A percentile compares a stretch with the other conserved stretches of the same genome.
Conservation (phyloP, 2,797 vertebrate species). For the Antennarius maculatus region DNA sequence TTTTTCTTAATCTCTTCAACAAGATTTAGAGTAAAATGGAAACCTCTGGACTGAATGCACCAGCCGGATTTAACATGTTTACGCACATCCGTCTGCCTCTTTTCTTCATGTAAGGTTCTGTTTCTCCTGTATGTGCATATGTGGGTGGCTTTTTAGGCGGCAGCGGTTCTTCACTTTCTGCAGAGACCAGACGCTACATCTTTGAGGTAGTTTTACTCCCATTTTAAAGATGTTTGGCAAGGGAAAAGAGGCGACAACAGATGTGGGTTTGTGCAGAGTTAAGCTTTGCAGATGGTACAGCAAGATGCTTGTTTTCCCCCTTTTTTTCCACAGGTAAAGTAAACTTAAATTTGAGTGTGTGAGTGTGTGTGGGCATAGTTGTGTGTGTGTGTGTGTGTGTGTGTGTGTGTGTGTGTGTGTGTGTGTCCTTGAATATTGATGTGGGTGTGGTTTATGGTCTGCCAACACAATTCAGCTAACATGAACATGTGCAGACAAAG, state of each 20-base stretch:
- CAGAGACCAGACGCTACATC: conserved; percentile 59
- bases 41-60: conserved; percentile 17
- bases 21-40: conserved; percentile 30
- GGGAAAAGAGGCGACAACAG: conserved; percentile 56
- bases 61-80: not conserved
- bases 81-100: conserved; percentile 19
- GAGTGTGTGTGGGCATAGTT: no score
- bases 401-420: no score
- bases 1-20: conserved; percentile 31
- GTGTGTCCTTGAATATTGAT: not conserved
- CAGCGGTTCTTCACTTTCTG: conserved; percentile 45
- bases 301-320: conserved; percentile 20
- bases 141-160: conserved; percentile 31
- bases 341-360: conserved; percentile 18
- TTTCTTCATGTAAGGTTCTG: not conserved
- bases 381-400: no score
- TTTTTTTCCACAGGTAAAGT: conserved; percentile 27
- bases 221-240: conserved; percentile 63
- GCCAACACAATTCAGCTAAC: not conserved
- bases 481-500: not conserved
- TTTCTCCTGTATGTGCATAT: conserved; percentile 6
- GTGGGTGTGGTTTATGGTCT: not conserved
- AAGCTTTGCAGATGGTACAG: conserved; percentile 56
- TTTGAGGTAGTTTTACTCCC: conserved; percentile 60
- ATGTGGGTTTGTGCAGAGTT: conserved; percentile 51